These are phyloP conservation scores for Hofmannophila pseudospretella DNA, from an alignment of 2,888 invertebrate genomes.

Conservation along the genomic window DNA sequence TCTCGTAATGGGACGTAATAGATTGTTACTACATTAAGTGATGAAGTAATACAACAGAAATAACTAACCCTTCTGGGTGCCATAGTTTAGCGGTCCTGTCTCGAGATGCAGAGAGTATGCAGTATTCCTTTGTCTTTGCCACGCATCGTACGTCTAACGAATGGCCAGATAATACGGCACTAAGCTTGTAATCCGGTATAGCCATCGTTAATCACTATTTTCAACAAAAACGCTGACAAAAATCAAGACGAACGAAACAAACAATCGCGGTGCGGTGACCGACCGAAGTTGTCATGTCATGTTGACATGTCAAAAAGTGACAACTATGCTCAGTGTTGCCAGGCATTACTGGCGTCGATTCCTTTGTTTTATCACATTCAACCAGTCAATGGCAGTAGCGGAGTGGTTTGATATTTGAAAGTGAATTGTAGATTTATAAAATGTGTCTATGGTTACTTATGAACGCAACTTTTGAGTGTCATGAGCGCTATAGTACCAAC, in stretches of 20 bases:
- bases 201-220: constrained; percentile 49
- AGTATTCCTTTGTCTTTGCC: constrained; percentile 80
- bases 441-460: no score
- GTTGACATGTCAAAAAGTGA: constrained; percentile 12
- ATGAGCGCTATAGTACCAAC: no score
- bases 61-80: constrained; percentile 84
- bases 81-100: constrained; percentile 93
- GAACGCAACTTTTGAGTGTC: no score
- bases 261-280: constrained; percentile 29
- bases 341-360: no score
- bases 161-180: constrained; percentile 87
- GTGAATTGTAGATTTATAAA: no score
- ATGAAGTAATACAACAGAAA: background rate
- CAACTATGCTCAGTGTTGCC: no score
- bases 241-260: no score
- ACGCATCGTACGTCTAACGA: constrained; percentile 91
- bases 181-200: constrained; percentile 84
- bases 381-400: no score
- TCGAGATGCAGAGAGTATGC: constrained; percentile 91
- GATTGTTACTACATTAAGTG: background rate
- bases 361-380: no score
- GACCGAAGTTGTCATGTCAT: constrained; percentile 58
- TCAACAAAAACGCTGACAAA: constrained; percentile 16
- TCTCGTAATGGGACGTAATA: background rate
- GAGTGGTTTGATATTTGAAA: no score